These are phyloP conservation scores for Oncorhynchus masou DNA, from an alignment of 2,113 vertebrate species.

Conservation along the genomic window DNA sequence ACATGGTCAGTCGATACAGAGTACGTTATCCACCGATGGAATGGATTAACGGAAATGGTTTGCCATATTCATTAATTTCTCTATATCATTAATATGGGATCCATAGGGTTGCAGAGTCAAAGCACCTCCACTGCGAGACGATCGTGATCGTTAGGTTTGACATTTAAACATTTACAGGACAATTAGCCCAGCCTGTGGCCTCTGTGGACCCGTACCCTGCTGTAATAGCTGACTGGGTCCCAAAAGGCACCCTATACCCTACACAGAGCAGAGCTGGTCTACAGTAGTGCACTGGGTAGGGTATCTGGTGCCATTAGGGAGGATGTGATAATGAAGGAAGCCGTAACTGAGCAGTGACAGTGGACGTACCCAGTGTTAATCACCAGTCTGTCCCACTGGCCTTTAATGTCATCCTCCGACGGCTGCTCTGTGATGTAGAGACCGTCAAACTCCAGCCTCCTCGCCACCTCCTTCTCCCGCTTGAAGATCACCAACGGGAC, in stretches of 20 bases:
- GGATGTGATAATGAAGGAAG: not conserved
- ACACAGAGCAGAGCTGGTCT: no score
- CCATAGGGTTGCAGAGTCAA: not conserved
- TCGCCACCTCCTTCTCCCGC: conserved; percentile 93
- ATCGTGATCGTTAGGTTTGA: not conserved
- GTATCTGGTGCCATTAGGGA: no score
- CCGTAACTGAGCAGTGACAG: not conserved
- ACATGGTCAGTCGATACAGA: not conserved
- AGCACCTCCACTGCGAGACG: not conserved
- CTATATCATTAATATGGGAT: not conserved
- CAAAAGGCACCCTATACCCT: no score
- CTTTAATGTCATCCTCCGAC: conserved; percentile 96
- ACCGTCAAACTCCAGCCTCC: conserved; percentile 95
- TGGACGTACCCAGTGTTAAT: conserved; percentile 92
- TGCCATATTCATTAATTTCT: no score
- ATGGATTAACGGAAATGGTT: no score
- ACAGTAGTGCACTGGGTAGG: no score
- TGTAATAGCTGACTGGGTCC: no score
- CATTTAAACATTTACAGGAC: conserved; percentile 21
- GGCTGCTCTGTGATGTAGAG: conserved; percentile 96
- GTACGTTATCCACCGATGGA: no score
- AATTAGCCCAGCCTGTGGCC: conserved; percentile 5
- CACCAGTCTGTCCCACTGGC: conserved; percentile 95
- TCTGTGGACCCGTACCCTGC: not conserved
- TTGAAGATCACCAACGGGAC: conserved; percentile 97